Base-by-base conservation (phyloP, 2,797 vertebrate species). In the Microctenopoma lineatum region DNA sequence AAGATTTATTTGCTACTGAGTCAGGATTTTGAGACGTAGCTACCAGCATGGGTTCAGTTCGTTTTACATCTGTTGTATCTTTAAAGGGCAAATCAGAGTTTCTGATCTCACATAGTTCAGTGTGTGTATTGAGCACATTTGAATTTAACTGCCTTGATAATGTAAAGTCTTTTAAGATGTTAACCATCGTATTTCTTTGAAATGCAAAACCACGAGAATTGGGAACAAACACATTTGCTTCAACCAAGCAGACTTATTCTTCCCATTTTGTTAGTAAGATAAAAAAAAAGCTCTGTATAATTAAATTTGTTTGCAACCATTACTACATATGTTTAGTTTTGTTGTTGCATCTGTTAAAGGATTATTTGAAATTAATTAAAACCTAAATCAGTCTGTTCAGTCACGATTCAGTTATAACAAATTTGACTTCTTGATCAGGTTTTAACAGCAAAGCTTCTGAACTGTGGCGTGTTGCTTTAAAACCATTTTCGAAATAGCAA, bases 31-130 rank as follows among this genome's bases (percentile, higher is more conserved):
- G 34, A 57, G 52, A 62, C 47, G 36, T 21, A 47, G 64, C 57
- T 12, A n/a, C 5, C 16, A 67, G 58, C 78, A 73, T 38, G 34
- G 47, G 11, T 64, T 27, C n/a, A 52, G 26, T 72, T 75, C 32
- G 13, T 27, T 56, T 62, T 29, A 60, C 18, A 70, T 47, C 12
- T 18, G 10, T 44, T 48, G 29, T 15, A 26, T 58, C 39, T 63
- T 44, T 53, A 26, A 61, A 58, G 34, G 12, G 11, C 10, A 53
- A 67, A 71, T 67, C 18, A 18, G 27, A 12, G 18, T 14, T 44
- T 68, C 66, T 61, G 25, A 52, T 70, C 15, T 53, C 16, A 42
- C 18, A 34, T 50, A 13, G 38, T 47, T 38, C 41, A 16, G 21
- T 32, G 12, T 2, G n/a, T 44, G n/a, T 25, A 16, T 14, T 7